A percentile compares a stretch with the other conserved stretches of the same genome.
Conservation (phyloP, 2,113 vertebrate species). For the Sitta europaea region DNA sequence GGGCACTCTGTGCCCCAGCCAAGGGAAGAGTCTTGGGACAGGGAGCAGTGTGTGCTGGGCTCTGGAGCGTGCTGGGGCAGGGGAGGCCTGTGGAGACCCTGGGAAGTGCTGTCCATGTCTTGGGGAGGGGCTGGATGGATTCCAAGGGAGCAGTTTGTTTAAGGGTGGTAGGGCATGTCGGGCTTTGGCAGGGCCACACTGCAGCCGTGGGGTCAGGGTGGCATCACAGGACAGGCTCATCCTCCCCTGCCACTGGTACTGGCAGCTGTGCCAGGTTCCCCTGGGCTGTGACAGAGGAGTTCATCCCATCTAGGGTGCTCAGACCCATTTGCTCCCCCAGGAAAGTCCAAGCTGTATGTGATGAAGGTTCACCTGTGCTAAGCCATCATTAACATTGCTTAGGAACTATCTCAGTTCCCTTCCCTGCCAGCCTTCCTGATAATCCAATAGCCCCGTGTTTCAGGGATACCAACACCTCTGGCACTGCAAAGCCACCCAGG, state of each 20-base stretch:
- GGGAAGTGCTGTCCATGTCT: background rate
- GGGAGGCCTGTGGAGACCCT: rapidly evolving
- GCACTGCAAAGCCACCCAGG: background rate
- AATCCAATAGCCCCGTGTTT: background rate
- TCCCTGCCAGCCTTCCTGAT: background rate
- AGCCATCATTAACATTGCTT: background rate
- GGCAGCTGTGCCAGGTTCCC: background rate
- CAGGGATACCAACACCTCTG: background rate
- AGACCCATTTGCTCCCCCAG: background rate
- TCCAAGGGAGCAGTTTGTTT: background rate
- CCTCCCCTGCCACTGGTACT: background rate
- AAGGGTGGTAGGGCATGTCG: rapidly evolving
- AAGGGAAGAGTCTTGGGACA: rapidly evolving
- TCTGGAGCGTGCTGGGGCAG: rapidly evolving
- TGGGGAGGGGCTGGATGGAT: background rate
- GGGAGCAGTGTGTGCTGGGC: too few species aligned
- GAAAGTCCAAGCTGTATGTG: background rate
- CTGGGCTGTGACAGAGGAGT: background rate
- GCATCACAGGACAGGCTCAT: background rate
- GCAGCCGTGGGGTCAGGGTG: rapidly evolving
- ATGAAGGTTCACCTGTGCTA: background rate
- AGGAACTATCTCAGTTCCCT: background rate
- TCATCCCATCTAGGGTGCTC: background rate
- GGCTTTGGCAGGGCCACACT: background rate
- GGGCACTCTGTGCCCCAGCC: background rate